These are phyloP conservation scores for Numida meleagris DNA, from an alignment of 2,113 vertebrate species.

Conservation along the genomic window DNA sequence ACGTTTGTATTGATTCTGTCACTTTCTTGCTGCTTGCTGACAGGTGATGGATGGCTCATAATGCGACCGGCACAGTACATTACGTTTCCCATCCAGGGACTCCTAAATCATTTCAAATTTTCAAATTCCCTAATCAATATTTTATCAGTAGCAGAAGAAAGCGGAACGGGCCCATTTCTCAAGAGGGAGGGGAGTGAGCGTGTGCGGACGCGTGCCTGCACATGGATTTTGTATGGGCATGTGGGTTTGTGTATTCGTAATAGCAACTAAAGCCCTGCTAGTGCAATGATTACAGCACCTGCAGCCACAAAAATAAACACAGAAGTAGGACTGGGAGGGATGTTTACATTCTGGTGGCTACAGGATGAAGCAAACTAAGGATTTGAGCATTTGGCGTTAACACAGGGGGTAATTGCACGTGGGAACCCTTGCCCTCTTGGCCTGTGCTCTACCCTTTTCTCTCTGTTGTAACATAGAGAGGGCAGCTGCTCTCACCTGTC, in stretches of 20 bases:
- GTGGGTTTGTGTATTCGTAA: not conserved
- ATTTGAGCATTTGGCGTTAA: not conserved
- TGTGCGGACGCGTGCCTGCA: not conserved
- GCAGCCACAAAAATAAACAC: not conserved
- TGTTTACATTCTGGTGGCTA: not conserved
- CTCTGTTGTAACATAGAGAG: accelerated
- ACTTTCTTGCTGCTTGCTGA: slow-evolving; percentile 78
- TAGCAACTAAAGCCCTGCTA: not conserved
- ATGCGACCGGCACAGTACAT: slow-evolving; percentile 77
- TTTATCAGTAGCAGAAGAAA: slow-evolving; percentile 77
- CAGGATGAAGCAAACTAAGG: not conserved
- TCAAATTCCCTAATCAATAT: slow-evolving; percentile 85
- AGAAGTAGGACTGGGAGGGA: not conserved
- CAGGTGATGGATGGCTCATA: slow-evolving; percentile 82
- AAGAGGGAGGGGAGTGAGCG: not conserved
- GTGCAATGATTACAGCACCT: not conserved
- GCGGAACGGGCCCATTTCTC: slow-evolving; percentile 63
- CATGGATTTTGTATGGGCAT: not conserved
- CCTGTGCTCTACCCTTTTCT: not conserved
- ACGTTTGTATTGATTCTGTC: slow-evolving; percentile 83
- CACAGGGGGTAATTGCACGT: not conserved
- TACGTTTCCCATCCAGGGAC: slow-evolving; percentile 76
- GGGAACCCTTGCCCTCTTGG: too few species aligned
- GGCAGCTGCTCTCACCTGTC: not conserved
- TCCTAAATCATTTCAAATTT: slow-evolving; percentile 85